Evolutionary conservation across 2,888 invertebrate species (phyloP).

Genomic region (Rhabditoides inermis): DNA sequence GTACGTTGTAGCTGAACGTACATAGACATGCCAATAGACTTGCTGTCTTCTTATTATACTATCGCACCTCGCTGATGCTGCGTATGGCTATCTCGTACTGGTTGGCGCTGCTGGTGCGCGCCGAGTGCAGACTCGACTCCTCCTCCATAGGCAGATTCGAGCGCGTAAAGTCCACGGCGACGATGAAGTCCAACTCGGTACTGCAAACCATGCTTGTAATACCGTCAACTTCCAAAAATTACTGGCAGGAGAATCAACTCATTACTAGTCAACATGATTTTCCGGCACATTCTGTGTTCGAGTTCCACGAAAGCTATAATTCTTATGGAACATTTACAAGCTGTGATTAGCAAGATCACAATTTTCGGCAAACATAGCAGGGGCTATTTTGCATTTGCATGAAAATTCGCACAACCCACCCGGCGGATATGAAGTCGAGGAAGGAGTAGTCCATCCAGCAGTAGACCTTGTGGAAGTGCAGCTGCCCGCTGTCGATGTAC

Average conservation of each 20-base stretch:
- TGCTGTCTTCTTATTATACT: neutral
- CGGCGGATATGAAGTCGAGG: conserved; percentile 35
- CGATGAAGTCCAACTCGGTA: conserved; percentile 40
- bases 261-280: neutral
- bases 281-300: neutral
- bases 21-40: neutral
- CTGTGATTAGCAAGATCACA: neutral
- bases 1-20: neutral
- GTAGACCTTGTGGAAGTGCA: conserved; percentile 33
- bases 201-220: conserved; percentile 11
- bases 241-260: neutral
- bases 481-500: conserved; percentile 30
- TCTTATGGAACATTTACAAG: neutral
- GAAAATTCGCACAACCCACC: conserved; percentile 10
- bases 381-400: neutral
- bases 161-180: conserved; percentile 36
- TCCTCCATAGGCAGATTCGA: conserved; percentile 42
- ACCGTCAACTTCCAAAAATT: neutral
- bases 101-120: conserved; percentile 20
- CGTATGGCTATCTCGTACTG: conserved; percentile 43
- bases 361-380: neutral
- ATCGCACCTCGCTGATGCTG: conserved; percentile 26
- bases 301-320: neutral
- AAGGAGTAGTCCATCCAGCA: conserved; percentile 38
- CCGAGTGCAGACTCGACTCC: conserved; percentile 30